Evolutionary conservation across 1,140 invertebrate species (phyloP), one percentile per base, ranked within the genome.

Genomic region (Sipha flava): DNA sequence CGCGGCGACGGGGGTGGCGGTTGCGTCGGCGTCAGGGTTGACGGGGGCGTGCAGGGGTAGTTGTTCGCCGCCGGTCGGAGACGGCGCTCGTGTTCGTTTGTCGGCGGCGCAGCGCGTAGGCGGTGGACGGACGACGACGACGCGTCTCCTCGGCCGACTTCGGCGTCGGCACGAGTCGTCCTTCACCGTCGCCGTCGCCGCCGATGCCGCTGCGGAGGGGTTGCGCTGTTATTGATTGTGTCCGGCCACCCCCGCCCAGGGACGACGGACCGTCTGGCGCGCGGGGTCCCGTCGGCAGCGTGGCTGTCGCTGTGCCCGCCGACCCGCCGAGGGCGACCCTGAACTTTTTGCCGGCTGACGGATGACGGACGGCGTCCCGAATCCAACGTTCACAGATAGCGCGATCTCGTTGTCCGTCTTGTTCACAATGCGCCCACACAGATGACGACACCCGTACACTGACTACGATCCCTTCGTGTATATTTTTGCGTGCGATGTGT

Each of bases 191-290:
- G 21, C 12, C n/a, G 49, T n/a, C n/a, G n/a, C n/a, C n/a, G n/a
- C n/a, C n/a, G n/a, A n/a, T n/a, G n/a, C n/a, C n/a, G 18, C 6
- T 16, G 29, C 52, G n/a, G 21, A 40, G 18, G 73, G 73, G 52
- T 57, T 45, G 73, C 73, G 31, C 49, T 29, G 34, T 77, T 77
- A 77, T 77, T 77, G 73, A 77, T 77, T 57, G 70, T 29, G 12
- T 52, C 29, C 7, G 10, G 0, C 31, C 6, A 1, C 29, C 16
- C 1, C 10, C 10, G 10, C 16, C 47, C 16, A n/a, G 12, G 31
- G 59, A 3, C 57, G 26, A 4, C 4, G 5, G 26, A 3, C n/a
- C n/a, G n/a, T n/a, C n/a, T 9, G 26, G 21, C 14, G 29, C n/a
- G 45, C 21, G 47, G 70, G 72, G 72, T 54, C 21, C 23, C 72